phyloP scores from a whole-genome alignment of 2,113 vertebrate species.

The Tor tambroides region DNA sequence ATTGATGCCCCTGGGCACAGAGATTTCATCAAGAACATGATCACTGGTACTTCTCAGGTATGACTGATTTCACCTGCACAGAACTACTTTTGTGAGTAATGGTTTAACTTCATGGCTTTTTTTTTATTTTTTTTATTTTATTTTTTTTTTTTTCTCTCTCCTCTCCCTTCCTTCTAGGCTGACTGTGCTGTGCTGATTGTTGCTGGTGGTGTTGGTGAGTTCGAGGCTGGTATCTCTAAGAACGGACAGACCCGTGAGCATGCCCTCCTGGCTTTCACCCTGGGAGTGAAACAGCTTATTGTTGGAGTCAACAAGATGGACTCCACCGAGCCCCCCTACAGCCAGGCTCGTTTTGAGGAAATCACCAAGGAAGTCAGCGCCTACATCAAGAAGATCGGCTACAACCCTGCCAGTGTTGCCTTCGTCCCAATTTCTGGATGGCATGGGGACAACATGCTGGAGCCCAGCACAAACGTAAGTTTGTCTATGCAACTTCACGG shows the following conservation, averaged over 20 bases:
- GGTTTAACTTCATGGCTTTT: no score
- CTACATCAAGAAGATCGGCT: conserved; percentile 84
- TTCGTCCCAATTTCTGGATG: conserved; percentile 82
- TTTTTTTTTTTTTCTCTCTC: no score
- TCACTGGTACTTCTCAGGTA: conserved; percentile 83
- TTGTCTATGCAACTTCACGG: no score
- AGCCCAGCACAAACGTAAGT: conserved; percentile 72
- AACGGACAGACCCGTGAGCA: conserved; percentile 72
- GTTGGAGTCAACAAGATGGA: conserved; percentile 84
- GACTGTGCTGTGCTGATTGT: conserved; percentile 71
- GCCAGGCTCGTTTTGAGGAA: conserved; percentile 76
- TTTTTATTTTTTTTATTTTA: no score
- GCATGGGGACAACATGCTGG: conserved; percentile 83
- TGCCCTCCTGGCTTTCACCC: conserved; percentile 69
- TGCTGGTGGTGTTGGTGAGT: conserved; percentile 70
- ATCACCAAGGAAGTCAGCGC: conserved; percentile 80
- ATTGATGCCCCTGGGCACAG: conserved; percentile 82
- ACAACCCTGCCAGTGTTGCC: conserved; percentile 76
- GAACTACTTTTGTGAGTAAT: not conserved
- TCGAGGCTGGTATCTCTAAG: conserved; percentile 71
- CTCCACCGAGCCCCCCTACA: conserved; percentile 80
- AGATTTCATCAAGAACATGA: conserved; percentile 89
- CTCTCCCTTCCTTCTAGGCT: conserved; percentile 52
- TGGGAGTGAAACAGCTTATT: conserved; percentile 78
- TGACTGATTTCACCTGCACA: not conserved